Evolutionary conservation across 2,113 vertebrate genomes (phyloP).

Genomic region (Atherinomorus stipes): DNA sequence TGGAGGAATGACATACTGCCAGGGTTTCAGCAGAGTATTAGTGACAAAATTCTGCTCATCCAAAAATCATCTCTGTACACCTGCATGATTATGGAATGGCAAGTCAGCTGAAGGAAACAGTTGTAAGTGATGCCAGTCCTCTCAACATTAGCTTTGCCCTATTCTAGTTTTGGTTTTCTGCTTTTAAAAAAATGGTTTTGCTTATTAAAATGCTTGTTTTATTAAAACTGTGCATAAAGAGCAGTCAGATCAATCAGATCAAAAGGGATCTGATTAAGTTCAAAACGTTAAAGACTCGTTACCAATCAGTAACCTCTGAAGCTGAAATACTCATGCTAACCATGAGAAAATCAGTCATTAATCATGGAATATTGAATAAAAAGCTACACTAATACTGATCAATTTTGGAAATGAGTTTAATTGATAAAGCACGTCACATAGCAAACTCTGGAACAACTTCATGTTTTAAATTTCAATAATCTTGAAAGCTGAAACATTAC

Average conservation of each 20-base stretch:
- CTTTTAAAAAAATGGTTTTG: background rate
- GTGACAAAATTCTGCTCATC: slow-evolving; percentile 7
- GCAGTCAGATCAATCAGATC: slow-evolving; percentile 10
- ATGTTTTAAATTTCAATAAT: background rate
- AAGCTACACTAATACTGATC: too few relatives aligned
- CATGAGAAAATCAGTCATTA: background rate
- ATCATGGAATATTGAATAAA: background rate
- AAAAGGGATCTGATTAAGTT: background rate
- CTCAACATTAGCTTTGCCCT: background rate
- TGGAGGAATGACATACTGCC: slow-evolving; percentile 7
- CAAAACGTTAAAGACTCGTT: background rate
- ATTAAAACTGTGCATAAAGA: background rate
- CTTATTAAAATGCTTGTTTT: background rate
- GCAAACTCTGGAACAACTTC: too few relatives aligned
- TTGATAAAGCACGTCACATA: too few relatives aligned
- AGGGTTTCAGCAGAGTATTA: slow-evolving; percentile 10
- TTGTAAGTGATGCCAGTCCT: slow-evolving; percentile 19
- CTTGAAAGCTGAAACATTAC: background rate
- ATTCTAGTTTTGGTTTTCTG: background rate
- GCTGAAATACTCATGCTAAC: background rate
- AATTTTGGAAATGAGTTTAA: too few relatives aligned
- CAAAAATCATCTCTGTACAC: background rate
- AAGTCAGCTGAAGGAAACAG: background rate
- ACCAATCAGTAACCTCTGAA: slow-evolving; percentile 20
- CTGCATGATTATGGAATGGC: slow-evolving; percentile 5